Base-by-base conservation (phyloP, 2,113 vertebrate species). In the Xenopus tropicalis region DNA sequence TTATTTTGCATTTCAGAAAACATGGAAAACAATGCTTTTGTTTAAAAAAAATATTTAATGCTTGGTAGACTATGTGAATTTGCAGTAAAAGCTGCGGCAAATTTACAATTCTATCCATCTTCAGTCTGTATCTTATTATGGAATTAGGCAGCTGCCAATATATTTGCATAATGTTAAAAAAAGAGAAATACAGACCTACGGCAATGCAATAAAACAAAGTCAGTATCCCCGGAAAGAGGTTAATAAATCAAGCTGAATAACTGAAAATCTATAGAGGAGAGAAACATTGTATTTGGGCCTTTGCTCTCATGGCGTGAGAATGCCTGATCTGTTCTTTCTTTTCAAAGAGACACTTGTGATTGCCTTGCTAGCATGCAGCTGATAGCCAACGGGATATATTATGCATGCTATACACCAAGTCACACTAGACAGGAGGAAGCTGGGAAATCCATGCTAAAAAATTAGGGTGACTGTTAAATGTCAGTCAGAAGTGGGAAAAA, bases 401-500 rank as follows among this genome's bases (percentile, higher is more conserved):
- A 75, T 77, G 62, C 78, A 81, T 72, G 4, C 74, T 63, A 65
- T 21, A 71, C 71, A 77, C 58, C 62, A 66, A 78, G 72, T 22
- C 3, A 58, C 23, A 23, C 67, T 42, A 69, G 0, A 73, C 66
- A 61, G 75, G 68, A 75, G 80, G 81, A 86, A 71, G 68, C 80
- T 42, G 14, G 25, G 61, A 77, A 77, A 69, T 72, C 72, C 61
- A 58, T 25, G 56, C 1, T 1, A 75, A 80, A 37, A 66, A 80
- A 80, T 54, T 11, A 63, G 0, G 3, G 29, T 46, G 78, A 79
- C 79, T 83, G 82, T 84, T 86, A 86, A 77, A 79, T 85, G 88
- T 84, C 88, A 83, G 80, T 88, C 85, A 91, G 81, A 81, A n/a
- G 52, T 42, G 25, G 71, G 80, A 80, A 79, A 70, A 71, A 74